phyloP scores from a whole-genome alignment of 2,797 vertebrate genomes.

The Alcedo quadribrachys region DNA sequence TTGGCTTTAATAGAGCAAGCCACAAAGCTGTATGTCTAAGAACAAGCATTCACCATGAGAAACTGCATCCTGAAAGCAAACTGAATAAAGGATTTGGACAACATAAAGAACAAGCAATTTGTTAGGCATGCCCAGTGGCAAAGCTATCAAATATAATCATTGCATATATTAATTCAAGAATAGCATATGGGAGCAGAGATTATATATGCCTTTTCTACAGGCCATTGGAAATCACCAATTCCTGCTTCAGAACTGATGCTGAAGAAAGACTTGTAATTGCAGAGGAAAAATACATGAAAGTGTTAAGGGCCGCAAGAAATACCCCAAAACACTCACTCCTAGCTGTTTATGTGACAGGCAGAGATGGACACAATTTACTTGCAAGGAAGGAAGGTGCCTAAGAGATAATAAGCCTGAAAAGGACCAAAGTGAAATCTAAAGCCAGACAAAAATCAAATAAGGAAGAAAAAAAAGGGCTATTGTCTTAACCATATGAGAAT shows the following conservation, averaged over 20 bases:
- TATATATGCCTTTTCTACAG: background rate
- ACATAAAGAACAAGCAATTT: conserved; percentile 3
- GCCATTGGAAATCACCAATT: background rate
- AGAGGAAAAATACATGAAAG: background rate
- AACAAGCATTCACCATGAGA: background rate
- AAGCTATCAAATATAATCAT: background rate
- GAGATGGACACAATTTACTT: background rate
- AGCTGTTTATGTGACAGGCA: background rate
- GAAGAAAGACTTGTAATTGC: background rate
- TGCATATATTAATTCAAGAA: conserved; percentile 4
- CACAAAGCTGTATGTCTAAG: background rate
- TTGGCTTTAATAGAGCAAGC: background rate
- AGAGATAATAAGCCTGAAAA: background rate
- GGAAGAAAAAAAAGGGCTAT: background rate
- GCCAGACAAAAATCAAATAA: background rate
- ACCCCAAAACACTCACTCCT: background rate
- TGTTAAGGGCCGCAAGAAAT: background rate
- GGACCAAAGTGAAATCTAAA: background rate
- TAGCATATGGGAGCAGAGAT: background rate
- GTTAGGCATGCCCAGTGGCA: background rate
- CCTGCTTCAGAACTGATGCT: background rate
- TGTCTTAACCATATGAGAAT: background rate
- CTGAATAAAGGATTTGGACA: background rate
- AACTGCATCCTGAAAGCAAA: conserved; percentile 3
- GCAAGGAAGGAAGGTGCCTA: background rate